Evolutionary conservation across 2,888 invertebrate species (phyloP).

Genomic region (Drosophila birchii): DNA sequence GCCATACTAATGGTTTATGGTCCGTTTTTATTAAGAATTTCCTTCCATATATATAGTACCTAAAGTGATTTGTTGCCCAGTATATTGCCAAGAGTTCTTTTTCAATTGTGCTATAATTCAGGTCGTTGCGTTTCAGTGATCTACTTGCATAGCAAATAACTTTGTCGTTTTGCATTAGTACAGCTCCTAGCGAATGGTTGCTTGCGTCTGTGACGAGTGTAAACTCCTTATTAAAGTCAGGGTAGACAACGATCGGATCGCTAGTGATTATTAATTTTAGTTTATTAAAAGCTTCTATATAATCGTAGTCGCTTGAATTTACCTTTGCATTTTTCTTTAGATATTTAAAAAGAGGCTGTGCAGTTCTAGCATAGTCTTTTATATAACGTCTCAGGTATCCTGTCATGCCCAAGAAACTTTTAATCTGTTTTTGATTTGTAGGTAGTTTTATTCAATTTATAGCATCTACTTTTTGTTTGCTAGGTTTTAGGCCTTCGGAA

Average conservation of each 20-base stretch:
- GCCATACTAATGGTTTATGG: constrained; percentile 4
- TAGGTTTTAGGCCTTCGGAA: background rate
- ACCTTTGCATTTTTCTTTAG: background rate
- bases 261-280: background rate
- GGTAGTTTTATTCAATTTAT: background rate
- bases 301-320: background rate
- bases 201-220: background rate
- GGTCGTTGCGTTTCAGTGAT: background rate
- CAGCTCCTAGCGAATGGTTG: background rate
- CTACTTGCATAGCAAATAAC: background rate
- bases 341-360: background rate
- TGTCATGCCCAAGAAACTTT: constrained; percentile 4
- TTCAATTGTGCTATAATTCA: background rate
- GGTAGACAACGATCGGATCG: background rate
- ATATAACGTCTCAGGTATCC: background rate
- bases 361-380: background rate
- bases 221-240: background rate
- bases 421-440: constrained; percentile 3
- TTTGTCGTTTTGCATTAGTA: background rate
- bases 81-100: background rate
- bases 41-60: background rate
- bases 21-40: background rate
- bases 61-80: background rate
- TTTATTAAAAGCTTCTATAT: background rate
- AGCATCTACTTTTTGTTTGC: background rate